Percentiles rank a stretch among this genome's conserved stretches.
Evolutionary conservation across 2,888 invertebrate species (phyloP).

Genomic region (Noctua janthina): DNA sequence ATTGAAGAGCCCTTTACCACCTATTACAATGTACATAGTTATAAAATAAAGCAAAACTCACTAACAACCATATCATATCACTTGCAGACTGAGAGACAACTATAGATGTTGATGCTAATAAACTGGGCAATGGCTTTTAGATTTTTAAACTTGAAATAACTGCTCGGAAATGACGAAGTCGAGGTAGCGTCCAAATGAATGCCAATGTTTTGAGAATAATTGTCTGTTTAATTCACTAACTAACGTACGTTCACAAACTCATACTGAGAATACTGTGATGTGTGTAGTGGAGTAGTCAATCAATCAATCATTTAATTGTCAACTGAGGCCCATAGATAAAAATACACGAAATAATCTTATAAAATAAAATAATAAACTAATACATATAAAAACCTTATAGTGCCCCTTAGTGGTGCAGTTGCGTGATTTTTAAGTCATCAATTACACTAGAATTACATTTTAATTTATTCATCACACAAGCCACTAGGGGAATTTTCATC

Average conservation of each 20-base stretch:
- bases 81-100: neutral
- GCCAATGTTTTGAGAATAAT: neutral
- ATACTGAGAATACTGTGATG: neutral
- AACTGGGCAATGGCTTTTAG: neutral
- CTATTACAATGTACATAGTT: neutral
- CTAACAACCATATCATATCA: neutral
- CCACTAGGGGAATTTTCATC: constrained; percentile 1
- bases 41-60: constrained; percentile 9
- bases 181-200: neutral
- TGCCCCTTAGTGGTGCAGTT: no score
- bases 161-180: no score
- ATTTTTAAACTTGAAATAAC: neutral
- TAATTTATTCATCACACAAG: constrained; percentile 28
- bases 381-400: no score
- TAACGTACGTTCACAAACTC: neutral
- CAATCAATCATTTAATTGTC: no score
- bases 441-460: neutral
- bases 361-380: no score
- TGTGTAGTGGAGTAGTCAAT: neutral
- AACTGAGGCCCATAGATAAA: no score
- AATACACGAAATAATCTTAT: no score
- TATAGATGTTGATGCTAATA: neutral
- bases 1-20: constrained; percentile 1
- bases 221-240: neutral
- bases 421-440: neutral